Base-by-base conservation (phyloP, 2,888 invertebrate species). In the Argynnis bischoffii region DNA sequence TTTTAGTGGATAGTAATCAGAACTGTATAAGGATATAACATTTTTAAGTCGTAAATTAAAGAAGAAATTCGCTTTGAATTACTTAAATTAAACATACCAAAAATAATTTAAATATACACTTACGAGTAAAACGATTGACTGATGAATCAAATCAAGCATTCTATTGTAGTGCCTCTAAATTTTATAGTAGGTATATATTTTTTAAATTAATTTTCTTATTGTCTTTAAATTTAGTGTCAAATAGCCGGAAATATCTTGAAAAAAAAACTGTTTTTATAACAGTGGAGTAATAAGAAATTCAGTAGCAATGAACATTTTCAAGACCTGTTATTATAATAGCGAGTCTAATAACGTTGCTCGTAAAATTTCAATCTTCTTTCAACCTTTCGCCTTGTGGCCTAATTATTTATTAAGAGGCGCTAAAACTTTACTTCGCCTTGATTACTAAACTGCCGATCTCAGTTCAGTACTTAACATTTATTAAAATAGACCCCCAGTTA, bases 271-370 rank as follows among this genome's bases (percentile, higher is more conserved):
- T 26, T 59, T n/a, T 59, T 48, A 59, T 14, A 31, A 59, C n/a
- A 59, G 31, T 59, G 26, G 26, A 26, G 26, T 48, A 48, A 59
- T 59, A 59, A 59, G 6, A 48, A 59, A 48, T 59, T 59, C 59
- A 31, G 16, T 16, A 48, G 59, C n/a, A 26, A 31, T 59, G 16
- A 26, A 31, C 13, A 13, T 31, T 31, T 31, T 59, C 16, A 26
- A 31, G 48, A 31, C 21, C 57, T 47, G 57, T 59, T 59, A 59
- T 59, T 16, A 59, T 48, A 59, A 59, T 48, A 59, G n/a, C 46
- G 21, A 21, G 11, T 41, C 57, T 57, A 57, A 57, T 57, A 47
- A 15, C 48, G 26, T 13, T 31, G 48, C 26, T 59, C 59, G 47
- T 59, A 26, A 57, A 48, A 59, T n/a, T 26, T 26, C 59, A 31